Base-by-base conservation (phyloP, 2,888 invertebrate genomes). In the Rhorus exstirpatorius region DNA sequence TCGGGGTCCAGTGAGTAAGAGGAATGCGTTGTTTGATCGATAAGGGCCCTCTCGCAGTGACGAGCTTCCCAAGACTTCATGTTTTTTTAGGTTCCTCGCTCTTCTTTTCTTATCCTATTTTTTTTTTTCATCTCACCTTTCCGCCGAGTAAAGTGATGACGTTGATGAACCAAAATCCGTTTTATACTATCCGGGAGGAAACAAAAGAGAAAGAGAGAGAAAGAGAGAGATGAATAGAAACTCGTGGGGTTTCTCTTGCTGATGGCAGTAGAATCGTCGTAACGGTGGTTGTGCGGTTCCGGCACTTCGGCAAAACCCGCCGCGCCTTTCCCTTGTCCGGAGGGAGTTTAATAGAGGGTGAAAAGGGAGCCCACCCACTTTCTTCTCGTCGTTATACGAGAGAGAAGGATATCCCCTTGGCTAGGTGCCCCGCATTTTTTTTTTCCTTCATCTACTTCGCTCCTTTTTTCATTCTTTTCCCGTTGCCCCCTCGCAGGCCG, bases 291-390 rank as follows among this genome's bases (percentile, higher is more conserved):
- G 74, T 83, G 83, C 65, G 83, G 81, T 83, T 85, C 83, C 83
- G 83, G 83, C 83, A 83, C 83, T 83, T 79, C 24, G 81, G 79
- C 61, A n/a, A 76, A 76, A 53, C 61, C 60, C 61, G 58, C 49
- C 71, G 94, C 94, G 94, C 94, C 94, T 94, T 94, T 94, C 94
- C 93, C 94, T 93, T 94, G 94, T 94, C 94, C 91, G 86, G 86
- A 88, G 91, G 90, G 90, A 90, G 91, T 91, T 93, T 93, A 92
- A 93, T 92, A 93, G 93, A 92, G 92, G 92, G 91, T 93, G 91
- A 93, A 93, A 92, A 90, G 89, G 88, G 88, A 88, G 89, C 86
- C 88, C 83, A 85, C 87, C 85, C 83, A 82, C 85, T 87, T 87
- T 86, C 86, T 86, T 82, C 81, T 75, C 75, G 74, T 75, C 61